A percentile compares a stretch with the other conserved stretches of the same genome.
These are phyloP conservation scores for Melanogrammus aeglefinus DNA, from an alignment of 2,797 vertebrate genomes.

Conservation along the genomic window DNA sequence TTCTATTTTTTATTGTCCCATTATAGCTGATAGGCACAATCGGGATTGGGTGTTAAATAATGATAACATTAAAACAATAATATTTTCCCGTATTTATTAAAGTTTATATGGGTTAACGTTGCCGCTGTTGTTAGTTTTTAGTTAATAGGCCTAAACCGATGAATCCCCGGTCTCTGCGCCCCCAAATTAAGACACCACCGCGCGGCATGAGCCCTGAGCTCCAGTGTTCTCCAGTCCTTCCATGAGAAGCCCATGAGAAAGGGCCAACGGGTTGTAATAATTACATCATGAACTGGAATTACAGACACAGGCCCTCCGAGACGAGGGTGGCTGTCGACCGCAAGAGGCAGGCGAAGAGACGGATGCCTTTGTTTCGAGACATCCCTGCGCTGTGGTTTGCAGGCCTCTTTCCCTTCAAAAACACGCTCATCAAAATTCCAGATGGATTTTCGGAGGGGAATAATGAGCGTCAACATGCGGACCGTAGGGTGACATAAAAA, in stretches of 20 bases:
- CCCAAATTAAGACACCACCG: too few relatives aligned
- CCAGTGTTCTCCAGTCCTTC: too few relatives aligned
- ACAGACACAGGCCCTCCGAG: conserved; percentile 64
- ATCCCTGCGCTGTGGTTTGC: conserved; percentile 69
- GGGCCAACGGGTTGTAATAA: conserved; percentile 64
- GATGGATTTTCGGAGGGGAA: conserved; percentile 67
- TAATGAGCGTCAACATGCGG: conserved; percentile 74
- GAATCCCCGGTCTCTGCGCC: too few relatives aligned
- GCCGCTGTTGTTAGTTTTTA: neutral
- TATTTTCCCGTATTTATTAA: neutral
- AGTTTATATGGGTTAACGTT: neutral
- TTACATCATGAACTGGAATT: conserved; percentile 69
- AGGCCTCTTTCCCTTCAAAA: conserved; percentile 70
- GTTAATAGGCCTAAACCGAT: too few relatives aligned
- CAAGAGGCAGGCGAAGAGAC: conserved; percentile 72
- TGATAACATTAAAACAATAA: neutral
- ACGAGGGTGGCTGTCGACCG: conserved; percentile 66
- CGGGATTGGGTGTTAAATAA: neutral
- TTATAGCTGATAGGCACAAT: too few relatives aligned
- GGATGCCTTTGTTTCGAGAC: conserved; percentile 76
- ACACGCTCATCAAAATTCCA: conserved; percentile 78
- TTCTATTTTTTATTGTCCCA: neutral
- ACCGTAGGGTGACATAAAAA: conserved; percentile 69
- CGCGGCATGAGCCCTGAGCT: too few relatives aligned
- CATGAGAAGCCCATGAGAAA: conserved; percentile 9